A percentile compares a stretch with the other conserved stretches of the same genome.
phyloP scores from a whole-genome alignment of 2,888 invertebrate species.

The Flabesymbios commensalis region DNA sequence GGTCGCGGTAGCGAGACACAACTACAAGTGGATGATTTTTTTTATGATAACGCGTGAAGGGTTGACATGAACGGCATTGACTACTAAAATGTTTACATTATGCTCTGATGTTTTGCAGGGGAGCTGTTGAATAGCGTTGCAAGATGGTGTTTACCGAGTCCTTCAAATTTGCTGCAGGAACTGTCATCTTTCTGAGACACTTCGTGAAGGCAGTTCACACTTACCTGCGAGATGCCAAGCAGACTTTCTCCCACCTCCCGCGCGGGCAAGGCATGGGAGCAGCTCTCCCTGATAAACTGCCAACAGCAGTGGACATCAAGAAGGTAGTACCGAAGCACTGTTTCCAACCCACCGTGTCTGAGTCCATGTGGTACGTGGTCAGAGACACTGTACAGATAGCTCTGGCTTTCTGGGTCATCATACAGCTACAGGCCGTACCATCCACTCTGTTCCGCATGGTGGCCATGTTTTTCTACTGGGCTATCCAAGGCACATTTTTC shows the following conservation, averaged over 20 bases:
- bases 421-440: slow-evolving; percentile 5
- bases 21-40: too few species aligned
- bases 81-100: too few species aligned
- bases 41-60: too few species aligned
- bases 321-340: slow-evolving; percentile 44
- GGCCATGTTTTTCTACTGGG: slow-evolving; percentile 45
- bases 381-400: slow-evolving; percentile 44
- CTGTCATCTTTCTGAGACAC: slow-evolving; percentile 23
- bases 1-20: too few species aligned
- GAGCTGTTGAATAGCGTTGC: too few species aligned
- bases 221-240: slow-evolving; percentile 15
- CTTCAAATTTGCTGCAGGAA: slow-evolving; percentile 25
- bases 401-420: slow-evolving; percentile 28
- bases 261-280: slow-evolving; percentile 21
- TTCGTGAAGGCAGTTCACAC: slow-evolving; percentile 18
- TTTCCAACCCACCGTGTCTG: slow-evolving; percentile 42
- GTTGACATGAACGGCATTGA: too few species aligned
- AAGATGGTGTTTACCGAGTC: slow-evolving; percentile 29
- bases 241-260: slow-evolving; percentile 7
- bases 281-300: slow-evolving; percentile 37
- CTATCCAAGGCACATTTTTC: slow-evolving; percentile 51
- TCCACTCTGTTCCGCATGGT: not conserved
- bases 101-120: too few species aligned
- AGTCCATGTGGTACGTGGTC: slow-evolving; percentile 47
- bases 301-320: slow-evolving; percentile 51